phyloP scores from a whole-genome alignment of 2,797 vertebrate genomes.

The Galago senegalensis region DNA sequence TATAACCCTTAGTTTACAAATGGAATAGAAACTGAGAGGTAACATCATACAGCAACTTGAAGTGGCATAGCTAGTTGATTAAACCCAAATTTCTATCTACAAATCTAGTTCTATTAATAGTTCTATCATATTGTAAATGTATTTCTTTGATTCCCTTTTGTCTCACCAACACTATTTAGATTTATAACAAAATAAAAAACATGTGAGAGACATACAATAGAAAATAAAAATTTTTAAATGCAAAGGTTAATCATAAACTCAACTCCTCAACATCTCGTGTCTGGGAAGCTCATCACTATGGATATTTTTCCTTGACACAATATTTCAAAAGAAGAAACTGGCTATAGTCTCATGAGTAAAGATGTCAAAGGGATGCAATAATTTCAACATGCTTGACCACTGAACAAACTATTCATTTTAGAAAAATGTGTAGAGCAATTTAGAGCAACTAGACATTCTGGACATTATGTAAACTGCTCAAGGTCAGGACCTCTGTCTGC shows the following conservation, averaged over 20 bases:
- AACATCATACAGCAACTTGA: not conserved
- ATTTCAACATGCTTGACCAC: not conserved
- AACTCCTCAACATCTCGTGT: not conserved
- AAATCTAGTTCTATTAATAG: not conserved
- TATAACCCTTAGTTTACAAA: conserved; percentile 3
- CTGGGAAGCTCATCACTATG: not conserved
- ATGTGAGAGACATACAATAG: not conserved
- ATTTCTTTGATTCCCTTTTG: not conserved
- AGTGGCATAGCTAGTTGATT: not conserved
- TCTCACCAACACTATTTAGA: not conserved
- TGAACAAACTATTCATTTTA: conserved; percentile 24
- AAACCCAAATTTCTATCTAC: not conserved
- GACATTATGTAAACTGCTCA: not conserved
- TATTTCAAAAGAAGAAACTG: conserved; percentile 45
- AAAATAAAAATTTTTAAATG: conserved; percentile 41
- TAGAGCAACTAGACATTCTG: conserved; percentile 9
- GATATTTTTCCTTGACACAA: not conserved
- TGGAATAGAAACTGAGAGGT: not conserved
- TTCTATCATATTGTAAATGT: not conserved
- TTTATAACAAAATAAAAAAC: conserved; percentile 36
- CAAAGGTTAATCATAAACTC: conserved; percentile 19
- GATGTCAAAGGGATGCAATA: not conserved
- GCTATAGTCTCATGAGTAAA: not conserved
- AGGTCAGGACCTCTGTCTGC: not conserved
- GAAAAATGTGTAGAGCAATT: conserved; percentile 37